Conservation (phyloP, 2,888 invertebrate species). For the Patella pellucida region DNA sequence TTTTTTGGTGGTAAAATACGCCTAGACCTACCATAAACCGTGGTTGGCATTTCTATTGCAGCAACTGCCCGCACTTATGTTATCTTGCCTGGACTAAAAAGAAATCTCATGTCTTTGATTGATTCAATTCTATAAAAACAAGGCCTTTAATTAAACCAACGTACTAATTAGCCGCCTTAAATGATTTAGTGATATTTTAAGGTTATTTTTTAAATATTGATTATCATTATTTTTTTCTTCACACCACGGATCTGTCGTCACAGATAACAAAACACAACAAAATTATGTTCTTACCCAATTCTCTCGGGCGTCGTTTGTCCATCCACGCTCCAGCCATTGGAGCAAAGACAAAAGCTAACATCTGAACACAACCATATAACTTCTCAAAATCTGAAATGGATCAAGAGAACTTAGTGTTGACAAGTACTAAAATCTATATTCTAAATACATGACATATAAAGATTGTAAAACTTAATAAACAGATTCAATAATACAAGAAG, state of each 20-base stretch:
- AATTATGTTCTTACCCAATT: constrained; percentile 30
- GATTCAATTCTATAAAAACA: too few species aligned
- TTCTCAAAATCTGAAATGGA: constrained; percentile 28
- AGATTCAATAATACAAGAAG: background rate
- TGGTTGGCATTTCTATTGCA: too few species aligned
- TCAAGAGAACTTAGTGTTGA: background rate
- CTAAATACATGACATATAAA: background rate
- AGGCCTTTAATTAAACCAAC: too few species aligned
- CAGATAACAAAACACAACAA: background rate
- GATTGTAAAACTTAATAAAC: background rate
- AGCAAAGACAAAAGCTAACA: constrained; percentile 44
- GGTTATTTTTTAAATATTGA: too few species aligned
- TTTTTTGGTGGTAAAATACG: too few species aligned
- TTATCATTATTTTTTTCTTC: too few species aligned
- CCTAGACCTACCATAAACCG: too few species aligned
- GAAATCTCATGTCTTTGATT: too few species aligned
- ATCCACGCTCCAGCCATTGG: constrained; percentile 47
- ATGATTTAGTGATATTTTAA: background rate
- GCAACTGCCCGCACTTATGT: too few species aligned
- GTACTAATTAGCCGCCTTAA: too few species aligned
- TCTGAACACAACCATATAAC: constrained; percentile 33
- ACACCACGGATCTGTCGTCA: background rate
- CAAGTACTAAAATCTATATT: background rate
- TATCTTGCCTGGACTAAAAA: too few species aligned
- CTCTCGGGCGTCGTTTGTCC: constrained; percentile 41